Percentiles rank a stretch among this genome's conserved stretches.
Evolutionary conservation across 2,888 invertebrate genomes (phyloP).

Genomic region (Priocnemis perturbator): DNA sequence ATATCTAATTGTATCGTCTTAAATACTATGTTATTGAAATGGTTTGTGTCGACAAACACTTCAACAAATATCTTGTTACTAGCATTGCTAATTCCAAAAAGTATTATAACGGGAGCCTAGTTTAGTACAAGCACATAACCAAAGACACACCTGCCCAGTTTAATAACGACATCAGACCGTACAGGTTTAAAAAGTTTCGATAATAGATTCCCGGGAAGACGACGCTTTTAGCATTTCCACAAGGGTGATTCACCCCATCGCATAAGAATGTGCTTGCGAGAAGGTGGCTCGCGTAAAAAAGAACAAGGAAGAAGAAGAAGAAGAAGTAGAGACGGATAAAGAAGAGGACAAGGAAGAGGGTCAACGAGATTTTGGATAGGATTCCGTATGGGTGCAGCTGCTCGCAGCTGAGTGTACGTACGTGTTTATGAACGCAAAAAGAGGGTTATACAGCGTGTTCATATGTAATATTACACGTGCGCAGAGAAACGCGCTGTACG

Average conservation of each 20-base stretch:
- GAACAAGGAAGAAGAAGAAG: constrained; percentile 3
- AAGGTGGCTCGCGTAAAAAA: constrained; percentile 22
- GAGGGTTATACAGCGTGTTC: background rate
- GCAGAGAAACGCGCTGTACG: too few species aligned
- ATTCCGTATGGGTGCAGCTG: constrained; percentile 50
- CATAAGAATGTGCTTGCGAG: constrained; percentile 45
- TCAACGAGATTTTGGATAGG: constrained; percentile 46
- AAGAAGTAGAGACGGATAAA: constrained; percentile 20
- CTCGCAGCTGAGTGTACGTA: constrained; percentile 21
- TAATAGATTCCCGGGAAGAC: constrained; percentile 60
- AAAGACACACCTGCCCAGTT: too few species aligned
- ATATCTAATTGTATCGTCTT: too few species aligned
- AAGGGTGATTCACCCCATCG: constrained; percentile 53
- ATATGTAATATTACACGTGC: too few species aligned
- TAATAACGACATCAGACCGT: constrained; percentile 39
- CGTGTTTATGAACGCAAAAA: constrained; percentile 3
- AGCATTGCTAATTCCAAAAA: too few species aligned
- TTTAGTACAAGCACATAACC: too few species aligned
- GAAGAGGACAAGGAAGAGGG: constrained; percentile 39
- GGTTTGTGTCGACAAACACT: too few species aligned
- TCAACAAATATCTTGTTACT: too few species aligned
- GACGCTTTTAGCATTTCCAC: constrained; percentile 57
- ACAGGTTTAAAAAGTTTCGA: constrained; percentile 53
- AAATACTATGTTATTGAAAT: too few species aligned
- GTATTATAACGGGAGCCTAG: too few species aligned